phyloP scores from a whole-genome alignment of 2,888 invertebrate species.

The Teleiodes luculella region DNA sequence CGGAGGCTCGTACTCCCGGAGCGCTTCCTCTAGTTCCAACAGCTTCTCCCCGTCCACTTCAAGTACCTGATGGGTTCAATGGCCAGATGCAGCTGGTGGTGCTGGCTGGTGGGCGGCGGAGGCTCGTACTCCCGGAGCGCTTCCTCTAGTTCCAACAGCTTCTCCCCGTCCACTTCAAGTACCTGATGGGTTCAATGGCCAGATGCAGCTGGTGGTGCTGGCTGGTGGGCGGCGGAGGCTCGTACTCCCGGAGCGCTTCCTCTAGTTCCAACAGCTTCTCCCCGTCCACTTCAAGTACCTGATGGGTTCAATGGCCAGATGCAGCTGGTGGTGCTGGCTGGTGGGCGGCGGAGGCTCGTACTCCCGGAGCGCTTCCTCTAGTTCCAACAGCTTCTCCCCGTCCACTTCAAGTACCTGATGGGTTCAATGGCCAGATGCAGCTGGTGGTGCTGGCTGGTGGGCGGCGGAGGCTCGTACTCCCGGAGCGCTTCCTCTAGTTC shows the following conservation, averaged over 20 bases:
- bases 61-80: constrained; percentile 79
- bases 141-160: constrained; percentile 90
- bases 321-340: constrained; percentile 84
- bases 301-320: constrained; percentile 83
- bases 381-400: constrained; percentile 90
- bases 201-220: constrained; percentile 88
- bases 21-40: constrained; percentile 89
- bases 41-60: too few relatives aligned
- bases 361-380: constrained; percentile 90
- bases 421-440: constrained; percentile 87
- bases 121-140: constrained; percentile 91
- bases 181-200: constrained; percentile 81
- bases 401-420: constrained; percentile 63
- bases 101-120: constrained; percentile 50
- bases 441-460: constrained; percentile 80
- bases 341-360: constrained; percentile 83
- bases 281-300: too few relatives aligned
- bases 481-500: constrained; percentile 91
- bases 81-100: constrained; percentile 89
- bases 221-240: constrained; percentile 77
- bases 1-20: constrained; percentile 89
- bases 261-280: constrained; percentile 92
- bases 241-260: constrained; percentile 89
- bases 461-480: constrained; percentile 85
- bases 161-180: too few relatives aligned